Percentiles rank a stretch among this genome's conserved stretches.
Conservation (phyloP, 2,888 invertebrate species). For the Erebia ligea region DNA sequence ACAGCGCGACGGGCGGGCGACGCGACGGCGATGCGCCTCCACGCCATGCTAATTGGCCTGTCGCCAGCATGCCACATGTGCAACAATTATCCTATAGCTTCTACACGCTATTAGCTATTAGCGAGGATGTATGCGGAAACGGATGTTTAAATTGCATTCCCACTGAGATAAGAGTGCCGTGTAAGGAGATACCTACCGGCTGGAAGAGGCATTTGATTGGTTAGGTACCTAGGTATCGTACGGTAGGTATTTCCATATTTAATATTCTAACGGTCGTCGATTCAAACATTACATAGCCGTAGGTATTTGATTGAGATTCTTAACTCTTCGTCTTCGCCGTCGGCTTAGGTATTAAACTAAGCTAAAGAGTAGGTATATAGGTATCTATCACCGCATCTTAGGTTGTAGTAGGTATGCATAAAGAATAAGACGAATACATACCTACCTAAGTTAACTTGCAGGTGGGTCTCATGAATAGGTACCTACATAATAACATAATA, state of each 20-base stretch:
- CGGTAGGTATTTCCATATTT: too few species aligned
- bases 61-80: conserved; percentile 80
- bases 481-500: conserved; percentile 24
- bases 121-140: conserved; percentile 78
- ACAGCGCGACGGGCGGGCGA: conserved; percentile 56
- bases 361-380: too few species aligned
- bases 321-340: too few species aligned
- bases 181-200: conserved; percentile 32
- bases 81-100: conserved; percentile 72
- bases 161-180: conserved; percentile 68
- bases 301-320: too few species aligned
- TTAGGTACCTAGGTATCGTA: neutral
- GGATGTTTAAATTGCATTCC: conserved; percentile 81
- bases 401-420: neutral
- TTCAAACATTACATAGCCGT: too few species aligned
- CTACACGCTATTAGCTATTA: conserved; percentile 69
- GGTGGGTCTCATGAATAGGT: conserved; percentile 26
- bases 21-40: conserved; percentile 55
- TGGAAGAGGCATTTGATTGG: conserved; percentile 2
- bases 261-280: too few species aligned
- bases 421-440: neutral
- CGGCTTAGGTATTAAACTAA: too few species aligned
- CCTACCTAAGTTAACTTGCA: conserved; percentile 1
- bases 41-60: conserved; percentile 79
- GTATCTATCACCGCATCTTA: too few species aligned